These are phyloP conservation scores for Hyaena hyaena DNA, from an alignment of 2,113 vertebrate species.

Conservation along the genomic window DNA sequence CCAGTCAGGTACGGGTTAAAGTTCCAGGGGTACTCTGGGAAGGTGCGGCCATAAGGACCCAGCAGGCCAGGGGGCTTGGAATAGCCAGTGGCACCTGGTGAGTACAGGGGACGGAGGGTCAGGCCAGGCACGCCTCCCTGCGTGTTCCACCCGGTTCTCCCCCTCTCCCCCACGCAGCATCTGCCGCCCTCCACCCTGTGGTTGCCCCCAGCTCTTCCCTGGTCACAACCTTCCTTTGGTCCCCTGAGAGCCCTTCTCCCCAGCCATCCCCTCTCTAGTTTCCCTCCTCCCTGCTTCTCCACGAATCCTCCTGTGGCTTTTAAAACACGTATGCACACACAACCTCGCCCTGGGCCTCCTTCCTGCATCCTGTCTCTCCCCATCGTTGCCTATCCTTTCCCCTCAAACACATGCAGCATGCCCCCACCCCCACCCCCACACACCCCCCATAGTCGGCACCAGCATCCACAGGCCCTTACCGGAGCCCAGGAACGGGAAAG, in stretches of 20 bases:
- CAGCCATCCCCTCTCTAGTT: neutral
- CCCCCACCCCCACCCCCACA: fast-evolving
- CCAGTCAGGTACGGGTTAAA: constrained; percentile 94
- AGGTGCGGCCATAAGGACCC: constrained; percentile 91
- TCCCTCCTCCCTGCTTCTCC: neutral
- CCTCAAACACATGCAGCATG: fast-evolving
- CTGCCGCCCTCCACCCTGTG: neutral
- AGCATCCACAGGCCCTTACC: constrained; percentile 83
- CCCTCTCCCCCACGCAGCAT: neutral
- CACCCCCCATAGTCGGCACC: fast-evolving
- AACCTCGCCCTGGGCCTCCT: neutral
- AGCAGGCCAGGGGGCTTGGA: constrained; percentile 93
- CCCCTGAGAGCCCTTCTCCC: neutral
- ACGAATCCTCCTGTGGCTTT: neutral
- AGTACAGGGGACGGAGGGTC: neutral
- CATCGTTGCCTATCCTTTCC: neutral
- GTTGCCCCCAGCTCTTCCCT: neutral
- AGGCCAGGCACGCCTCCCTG: neutral
- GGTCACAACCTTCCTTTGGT: neutral
- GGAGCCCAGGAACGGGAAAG: constrained; percentile 91
- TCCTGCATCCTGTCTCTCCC: neutral
- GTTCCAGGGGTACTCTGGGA: constrained; percentile 93
- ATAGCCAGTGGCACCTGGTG: constrained; percentile 90
- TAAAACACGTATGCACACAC: fast-evolving
- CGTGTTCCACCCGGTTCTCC: neutral